phyloP scores from a whole-genome alignment of 2,888 invertebrate species.

The Pemphredon lugubris region DNA sequence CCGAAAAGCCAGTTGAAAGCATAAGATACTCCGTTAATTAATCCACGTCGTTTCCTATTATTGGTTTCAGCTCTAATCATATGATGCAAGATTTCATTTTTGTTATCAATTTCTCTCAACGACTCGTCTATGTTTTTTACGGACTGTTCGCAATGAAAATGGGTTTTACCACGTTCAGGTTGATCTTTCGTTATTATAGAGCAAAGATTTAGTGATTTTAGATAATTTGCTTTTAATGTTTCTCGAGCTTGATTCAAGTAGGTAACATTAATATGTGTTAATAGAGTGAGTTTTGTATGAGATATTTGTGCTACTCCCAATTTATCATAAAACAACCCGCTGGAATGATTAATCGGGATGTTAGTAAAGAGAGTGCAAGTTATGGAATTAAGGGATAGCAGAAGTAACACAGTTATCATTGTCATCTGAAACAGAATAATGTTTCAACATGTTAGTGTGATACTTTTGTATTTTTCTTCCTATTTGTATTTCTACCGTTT shows the following conservation, averaged over 20 bases:
- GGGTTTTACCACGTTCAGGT: too few relatives aligned
- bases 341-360: too few relatives aligned
- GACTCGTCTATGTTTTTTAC: background rate
- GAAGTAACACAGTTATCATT: too few relatives aligned
- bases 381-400: too few relatives aligned
- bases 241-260: background rate
- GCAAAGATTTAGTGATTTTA: conserved; percentile 1
- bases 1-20: conserved; percentile 14
- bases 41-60: conserved; percentile 1
- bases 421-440: too few relatives aligned
- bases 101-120: background rate
- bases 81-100: conserved; percentile 2
- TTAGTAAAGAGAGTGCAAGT: too few relatives aligned
- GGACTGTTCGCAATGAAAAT: conserved; percentile 10
- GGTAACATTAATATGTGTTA: conserved; percentile 16
- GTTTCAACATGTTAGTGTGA: too few relatives aligned
- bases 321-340: too few relatives aligned
- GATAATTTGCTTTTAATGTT: background rate
- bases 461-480: too few relatives aligned
- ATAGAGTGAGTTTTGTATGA: too few relatives aligned
- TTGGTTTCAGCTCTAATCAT: background rate
- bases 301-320: too few relatives aligned
- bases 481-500: too few relatives aligned
- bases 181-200: background rate
- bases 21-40: conserved; percentile 15